phyloP scores from a whole-genome alignment of 2,113 vertebrate genomes.

The Marcusenius ussheri region DNA sequence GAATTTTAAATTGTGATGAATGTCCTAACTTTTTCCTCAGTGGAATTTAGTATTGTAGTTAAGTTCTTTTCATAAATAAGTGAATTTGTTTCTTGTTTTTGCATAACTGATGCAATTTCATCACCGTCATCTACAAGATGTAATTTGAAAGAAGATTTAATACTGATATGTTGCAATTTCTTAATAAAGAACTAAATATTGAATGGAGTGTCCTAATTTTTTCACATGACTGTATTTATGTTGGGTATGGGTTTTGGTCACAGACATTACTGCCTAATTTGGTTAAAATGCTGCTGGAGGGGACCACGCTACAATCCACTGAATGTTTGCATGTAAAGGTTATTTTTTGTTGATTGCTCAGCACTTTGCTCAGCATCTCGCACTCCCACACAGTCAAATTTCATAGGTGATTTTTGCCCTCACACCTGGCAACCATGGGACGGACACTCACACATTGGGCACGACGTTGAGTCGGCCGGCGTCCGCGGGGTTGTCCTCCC shows the following conservation, averaged over 20 bases:
- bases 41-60: no score
- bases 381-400: background rate
- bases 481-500: conserved; percentile 66
- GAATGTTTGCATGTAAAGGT: background rate
- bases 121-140: no score
- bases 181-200: no score
- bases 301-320: background rate
- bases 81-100: no score
- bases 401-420: background rate
- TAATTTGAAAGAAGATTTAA: no score
- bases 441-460: conserved; percentile 62
- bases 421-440: background rate
- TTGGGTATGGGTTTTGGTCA: background rate
- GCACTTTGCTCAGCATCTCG: background rate
- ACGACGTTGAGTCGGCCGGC: conserved; percentile 66
- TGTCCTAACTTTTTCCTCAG: no score
- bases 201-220: no score
- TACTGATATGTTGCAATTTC: no score
- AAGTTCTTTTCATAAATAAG: no score
- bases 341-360: background rate
- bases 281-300: background rate
- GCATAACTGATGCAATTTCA: no score
- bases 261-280: background rate
- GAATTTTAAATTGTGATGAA: no score
- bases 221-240: background rate